A percentile compares a stretch with the other conserved stretches of the same genome.
Conservation (phyloP, 64 coral and sea anemone genomes). For the Montipora efflorescens region DNA sequence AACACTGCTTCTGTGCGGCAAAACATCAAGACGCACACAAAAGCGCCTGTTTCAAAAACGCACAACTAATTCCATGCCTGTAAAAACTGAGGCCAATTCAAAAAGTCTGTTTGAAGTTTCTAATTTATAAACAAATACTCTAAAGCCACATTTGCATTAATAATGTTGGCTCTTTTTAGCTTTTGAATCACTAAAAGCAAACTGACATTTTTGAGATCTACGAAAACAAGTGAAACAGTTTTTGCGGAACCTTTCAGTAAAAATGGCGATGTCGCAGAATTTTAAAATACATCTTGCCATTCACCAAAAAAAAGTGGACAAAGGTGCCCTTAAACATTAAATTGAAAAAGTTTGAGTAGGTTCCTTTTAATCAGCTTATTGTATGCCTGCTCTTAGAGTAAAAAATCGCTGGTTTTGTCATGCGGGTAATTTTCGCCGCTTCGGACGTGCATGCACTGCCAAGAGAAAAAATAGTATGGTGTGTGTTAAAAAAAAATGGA, state of each 20-base stretch:
- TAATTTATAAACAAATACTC: slow-evolving; percentile 62
- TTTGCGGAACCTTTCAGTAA: neutral
- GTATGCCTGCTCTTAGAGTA: neutral
- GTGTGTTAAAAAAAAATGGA: neutral
- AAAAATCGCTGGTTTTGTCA: neutral
- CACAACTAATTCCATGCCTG: neutral
- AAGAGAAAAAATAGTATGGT: neutral
- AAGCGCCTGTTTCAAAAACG: too few relatives aligned
- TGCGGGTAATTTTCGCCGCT: neutral
- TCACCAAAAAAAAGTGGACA: too few relatives aligned
- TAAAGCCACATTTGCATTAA: slow-evolving; percentile 55
- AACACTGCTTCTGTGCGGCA: too few relatives aligned
- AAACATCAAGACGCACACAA: too few relatives aligned
- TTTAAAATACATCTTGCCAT: too few relatives aligned
- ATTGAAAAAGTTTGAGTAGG: neutral
- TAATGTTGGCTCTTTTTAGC: slow-evolving; percentile 11
- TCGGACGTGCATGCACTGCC: neutral
- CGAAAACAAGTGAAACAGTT: neutral
- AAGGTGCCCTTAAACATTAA: neutral
- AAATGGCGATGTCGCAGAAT: neutral
- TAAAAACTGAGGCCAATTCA: neutral
- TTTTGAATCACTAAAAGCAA: neutral
- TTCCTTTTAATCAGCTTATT: neutral
- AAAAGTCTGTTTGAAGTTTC: slow-evolving; percentile 22
- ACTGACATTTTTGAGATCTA: slow-evolving; percentile 19